A percentile compares a stretch with the other conserved stretches of the same genome.
phyloP scores from a whole-genome alignment of 2,888 invertebrate species.

The Dicyrtomina minuta region DNA sequence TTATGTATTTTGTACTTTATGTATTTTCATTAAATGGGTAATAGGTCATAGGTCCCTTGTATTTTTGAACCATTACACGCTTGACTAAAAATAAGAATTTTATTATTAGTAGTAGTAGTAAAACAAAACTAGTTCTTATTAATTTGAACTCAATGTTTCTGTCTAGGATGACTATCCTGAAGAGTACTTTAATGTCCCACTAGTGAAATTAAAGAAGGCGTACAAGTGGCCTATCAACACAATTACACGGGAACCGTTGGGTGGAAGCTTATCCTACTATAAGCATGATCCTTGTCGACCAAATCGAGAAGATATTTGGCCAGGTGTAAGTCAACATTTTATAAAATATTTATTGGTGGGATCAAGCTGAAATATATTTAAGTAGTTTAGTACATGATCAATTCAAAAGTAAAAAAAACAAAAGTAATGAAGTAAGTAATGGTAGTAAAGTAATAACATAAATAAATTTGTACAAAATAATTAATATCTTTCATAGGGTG shows the following conservation, averaged over 20 bases:
- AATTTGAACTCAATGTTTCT: neutral
- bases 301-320: conserved; percentile 41
- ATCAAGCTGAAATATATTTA: too few relatives aligned
- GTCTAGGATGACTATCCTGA: conserved; percentile 37
- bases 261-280: conserved; percentile 45
- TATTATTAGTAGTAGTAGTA: too few relatives aligned
- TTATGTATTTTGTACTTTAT: neutral
- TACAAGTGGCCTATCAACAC: conserved; percentile 49
- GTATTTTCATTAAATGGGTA: neutral
- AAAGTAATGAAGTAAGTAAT: too few relatives aligned
- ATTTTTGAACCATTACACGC: neutral
- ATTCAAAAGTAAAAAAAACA: too few relatives aligned
- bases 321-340: conserved; percentile 37
- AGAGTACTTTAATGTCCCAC: conserved; percentile 21
- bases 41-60: neutral
- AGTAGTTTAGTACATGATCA: too few relatives aligned
- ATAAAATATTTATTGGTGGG: too few relatives aligned
- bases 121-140: too few relatives aligned
- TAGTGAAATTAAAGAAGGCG: conserved; percentile 46
- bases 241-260: conserved; percentile 47
- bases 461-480: too few relatives aligned
- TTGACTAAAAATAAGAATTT: neutral
- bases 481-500: conserved; percentile 33
- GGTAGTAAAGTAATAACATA: too few relatives aligned
- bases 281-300: conserved; percentile 40